phyloP scores from a whole-genome alignment of 2,113 vertebrate genomes.

The Poeciliopsis occidentalis region DNA sequence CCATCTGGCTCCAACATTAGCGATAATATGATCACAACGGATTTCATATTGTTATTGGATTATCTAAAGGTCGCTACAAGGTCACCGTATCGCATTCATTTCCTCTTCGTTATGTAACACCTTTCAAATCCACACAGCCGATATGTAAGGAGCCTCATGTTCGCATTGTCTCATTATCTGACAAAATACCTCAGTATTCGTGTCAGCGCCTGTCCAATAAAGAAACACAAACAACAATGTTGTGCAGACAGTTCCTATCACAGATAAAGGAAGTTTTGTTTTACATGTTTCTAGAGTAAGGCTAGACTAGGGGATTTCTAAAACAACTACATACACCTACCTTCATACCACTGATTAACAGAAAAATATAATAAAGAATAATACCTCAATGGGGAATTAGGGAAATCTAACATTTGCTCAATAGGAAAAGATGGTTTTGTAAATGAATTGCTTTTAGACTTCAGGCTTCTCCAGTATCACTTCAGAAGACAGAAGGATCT shows the following conservation, averaged over 20 bases:
- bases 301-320: not conserved
- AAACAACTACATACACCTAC: not conserved
- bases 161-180: conserved; percentile 18
- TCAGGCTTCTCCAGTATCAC: no score
- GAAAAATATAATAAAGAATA: no score
- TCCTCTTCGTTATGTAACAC: conserved; percentile 39
- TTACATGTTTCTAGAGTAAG: not conserved
- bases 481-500: no score
- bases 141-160: not conserved
- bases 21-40: conserved; percentile 62
- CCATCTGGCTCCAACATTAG: conserved; percentile 56
- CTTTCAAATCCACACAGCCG: conserved; percentile 14
- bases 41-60: conserved; percentile 62
- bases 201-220: not conserved
- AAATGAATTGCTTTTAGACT: no score
- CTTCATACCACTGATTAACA: no score
- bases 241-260: not conserved
- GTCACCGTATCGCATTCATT: conserved; percentile 39
- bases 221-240: not conserved
- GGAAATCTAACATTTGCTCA: no score
- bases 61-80: conserved; percentile 59
- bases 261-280: not conserved
- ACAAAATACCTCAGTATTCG: not conserved
- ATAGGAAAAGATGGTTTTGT: no score
- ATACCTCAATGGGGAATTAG: no score